Evolutionary conservation across 2,113 vertebrate species (phyloP), one percentile per base, ranked within the genome.

Genomic region (Bolborhynchus lineola): DNA sequence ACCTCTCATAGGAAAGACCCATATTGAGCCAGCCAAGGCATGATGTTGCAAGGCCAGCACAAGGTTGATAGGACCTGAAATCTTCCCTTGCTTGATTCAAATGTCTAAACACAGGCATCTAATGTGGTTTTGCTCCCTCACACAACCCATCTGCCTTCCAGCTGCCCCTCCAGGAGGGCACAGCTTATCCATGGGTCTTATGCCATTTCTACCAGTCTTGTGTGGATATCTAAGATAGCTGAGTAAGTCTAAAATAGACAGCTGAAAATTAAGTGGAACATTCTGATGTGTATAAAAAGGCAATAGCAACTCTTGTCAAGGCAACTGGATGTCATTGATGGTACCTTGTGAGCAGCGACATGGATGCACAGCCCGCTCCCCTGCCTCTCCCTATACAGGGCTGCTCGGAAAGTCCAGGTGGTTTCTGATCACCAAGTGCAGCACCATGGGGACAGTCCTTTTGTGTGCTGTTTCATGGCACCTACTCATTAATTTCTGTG

Each of bases 361-460:
- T 1, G 2, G 35, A 23, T 19, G 69, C 33, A 37, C 64, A 84
- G 72, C 41, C 2, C 81, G 71, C 44, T 35, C 75, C 20, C 25
- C 52, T 37, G 8, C 14, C 8, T 79, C 33, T 20, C 20, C 14
- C 20, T 52, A 0, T 1, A 18, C 59, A 46, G 29, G 31, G n/a
- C 35, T 86, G 52, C 33, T 85, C 47, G 62, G 21, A 16, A 82
- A 53, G 26, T n/a, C 4, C 19, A 42, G 25, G 20, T 31, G 33
- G 10, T 37, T 47, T 82, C 24, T 69, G 90, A 24, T 68, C 72
- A 44, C 33, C 24, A 18, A 39, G 16, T 20, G 11, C 55, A 92
- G 18, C 35, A 28, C 25, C 26, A 11, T 5, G 31, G 31, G 37
- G 16, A 46, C 0, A 0, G 14, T 55, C 29, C 28, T 29, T 68